These are phyloP conservation scores for Trachelus iudaicus DNA, from an alignment of 2,888 invertebrate genomes.

Conservation along the genomic window DNA sequence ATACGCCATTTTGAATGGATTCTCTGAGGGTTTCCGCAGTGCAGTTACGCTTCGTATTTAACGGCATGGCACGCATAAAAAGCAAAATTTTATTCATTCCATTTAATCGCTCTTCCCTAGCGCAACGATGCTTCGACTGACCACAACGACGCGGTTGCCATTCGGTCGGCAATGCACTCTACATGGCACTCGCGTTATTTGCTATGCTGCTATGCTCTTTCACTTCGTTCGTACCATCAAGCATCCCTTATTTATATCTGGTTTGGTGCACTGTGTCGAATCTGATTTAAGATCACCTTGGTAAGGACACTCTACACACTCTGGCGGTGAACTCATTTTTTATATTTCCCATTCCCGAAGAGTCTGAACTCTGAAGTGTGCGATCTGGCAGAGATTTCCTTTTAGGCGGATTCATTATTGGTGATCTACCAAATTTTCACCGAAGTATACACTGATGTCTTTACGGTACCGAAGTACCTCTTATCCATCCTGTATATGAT, in stretches of 20 bases:
- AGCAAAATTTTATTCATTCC: conserved; percentile 27
- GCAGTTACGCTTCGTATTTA: conserved; percentile 36
- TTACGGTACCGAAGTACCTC: not conserved
- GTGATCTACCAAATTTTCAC: not conserved
- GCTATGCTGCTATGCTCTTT: not conserved
- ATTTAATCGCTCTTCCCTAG: not conserved
- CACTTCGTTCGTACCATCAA: not conserved
- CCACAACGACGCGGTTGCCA: conserved; percentile 36
- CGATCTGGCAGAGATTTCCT: not conserved
- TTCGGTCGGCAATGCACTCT: conserved; percentile 33
- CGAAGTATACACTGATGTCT: not conserved
- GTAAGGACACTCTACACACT: not conserved
- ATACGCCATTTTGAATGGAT: not conserved
- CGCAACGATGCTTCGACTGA: conserved; percentile 4
- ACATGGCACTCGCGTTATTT: conserved; percentile 29
- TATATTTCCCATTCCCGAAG: not conserved
- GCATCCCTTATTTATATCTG: not conserved
- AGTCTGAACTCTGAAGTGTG: not conserved
- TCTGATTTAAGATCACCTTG: not conserved
- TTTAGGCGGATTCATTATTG: not conserved
- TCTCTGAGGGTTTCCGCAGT: conserved; percentile 28
- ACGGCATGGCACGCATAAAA: conserved; percentile 27
- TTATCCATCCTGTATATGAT: not conserved
- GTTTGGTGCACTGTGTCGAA: not conserved
- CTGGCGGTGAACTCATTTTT: not conserved